Evolutionary conservation across 2,888 invertebrate species (phyloP).

Genomic region (Drosophila flavopinicola): DNA sequence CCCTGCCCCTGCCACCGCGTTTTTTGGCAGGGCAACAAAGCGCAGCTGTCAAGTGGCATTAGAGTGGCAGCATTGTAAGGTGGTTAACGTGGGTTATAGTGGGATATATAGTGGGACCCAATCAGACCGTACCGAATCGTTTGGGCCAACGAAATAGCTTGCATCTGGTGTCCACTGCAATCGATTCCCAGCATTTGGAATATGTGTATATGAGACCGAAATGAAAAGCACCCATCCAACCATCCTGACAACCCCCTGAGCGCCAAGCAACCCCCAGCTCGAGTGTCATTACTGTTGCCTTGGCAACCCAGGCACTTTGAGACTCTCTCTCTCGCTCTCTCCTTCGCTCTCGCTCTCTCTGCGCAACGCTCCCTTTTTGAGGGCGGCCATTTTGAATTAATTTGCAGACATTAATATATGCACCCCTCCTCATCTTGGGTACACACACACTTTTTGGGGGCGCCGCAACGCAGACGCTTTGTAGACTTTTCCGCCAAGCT

Average conservation of each 20-base stretch:
- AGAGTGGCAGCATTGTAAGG: slow-evolving; percentile 37
- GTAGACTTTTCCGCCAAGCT: slow-evolving; percentile 57
- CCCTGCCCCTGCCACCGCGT: not conserved
- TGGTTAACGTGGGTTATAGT: slow-evolving; percentile 40
- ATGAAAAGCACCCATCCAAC: not conserved
- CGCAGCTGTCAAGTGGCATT: slow-evolving; percentile 65
- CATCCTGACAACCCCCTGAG: slow-evolving; percentile 29
- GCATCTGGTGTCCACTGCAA: slow-evolving; percentile 79
- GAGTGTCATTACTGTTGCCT: slow-evolving; percentile 33
- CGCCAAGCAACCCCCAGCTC: slow-evolving; percentile 54
- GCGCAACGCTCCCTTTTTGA: slow-evolving; percentile 50
- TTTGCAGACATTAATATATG: slow-evolving; percentile 49
- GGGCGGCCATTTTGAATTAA: slow-evolving; percentile 75
- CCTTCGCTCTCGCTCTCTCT: slow-evolving; percentile 21
- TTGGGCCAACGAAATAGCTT: slow-evolving; percentile 73
- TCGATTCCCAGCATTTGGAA: slow-evolving; percentile 63
- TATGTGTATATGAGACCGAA: slow-evolving; percentile 3
- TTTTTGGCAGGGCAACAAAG: slow-evolving; percentile 24
- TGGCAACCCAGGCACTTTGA: slow-evolving; percentile 56
- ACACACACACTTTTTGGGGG: too few species aligned
- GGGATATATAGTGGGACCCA: slow-evolving; percentile 42
- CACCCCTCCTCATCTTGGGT: slow-evolving; percentile 7
- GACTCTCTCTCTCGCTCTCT: slow-evolving; percentile 38
- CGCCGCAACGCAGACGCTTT: slow-evolving; percentile 50
- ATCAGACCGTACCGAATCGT: slow-evolving; percentile 49